Evolutionary conservation across 2,113 vertebrate genomes (phyloP).

Genomic region (Ctenomys sociabilis): DNA sequence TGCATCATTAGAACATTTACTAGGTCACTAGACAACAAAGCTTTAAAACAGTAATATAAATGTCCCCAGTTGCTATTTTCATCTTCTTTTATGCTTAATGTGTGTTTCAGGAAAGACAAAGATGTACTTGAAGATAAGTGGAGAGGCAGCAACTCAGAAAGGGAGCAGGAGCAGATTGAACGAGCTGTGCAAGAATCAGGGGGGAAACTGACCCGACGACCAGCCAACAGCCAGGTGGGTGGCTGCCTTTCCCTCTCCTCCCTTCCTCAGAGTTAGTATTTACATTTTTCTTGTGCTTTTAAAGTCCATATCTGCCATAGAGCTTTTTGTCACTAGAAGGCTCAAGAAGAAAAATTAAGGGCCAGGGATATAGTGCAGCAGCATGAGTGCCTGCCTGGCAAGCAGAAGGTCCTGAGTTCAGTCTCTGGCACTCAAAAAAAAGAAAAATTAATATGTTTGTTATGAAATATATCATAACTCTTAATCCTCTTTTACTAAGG

Average conservation of each 20-base stretch:
- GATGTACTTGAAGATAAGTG: slow-evolving; percentile 91
- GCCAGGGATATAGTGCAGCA: too few species aligned
- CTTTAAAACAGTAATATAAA: background rate
- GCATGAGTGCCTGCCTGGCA: too few species aligned
- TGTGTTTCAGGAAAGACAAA: slow-evolving; percentile 90
- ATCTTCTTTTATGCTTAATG: background rate
- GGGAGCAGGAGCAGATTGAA: slow-evolving; percentile 94
- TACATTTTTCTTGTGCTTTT: background rate
- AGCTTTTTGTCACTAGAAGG: background rate
- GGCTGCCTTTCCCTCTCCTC: background rate
- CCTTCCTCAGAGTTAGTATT: background rate
- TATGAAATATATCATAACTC: background rate
- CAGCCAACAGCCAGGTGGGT: slow-evolving; percentile 91
- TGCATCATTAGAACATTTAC: fast-evolving
- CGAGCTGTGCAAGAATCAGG: slow-evolving; percentile 93
- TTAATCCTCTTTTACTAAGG: background rate
- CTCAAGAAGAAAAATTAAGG: background rate
- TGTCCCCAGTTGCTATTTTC: background rate
- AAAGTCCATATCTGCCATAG: background rate
- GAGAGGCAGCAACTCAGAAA: slow-evolving; percentile 87
- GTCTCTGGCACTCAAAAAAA: background rate
- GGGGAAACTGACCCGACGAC: slow-evolving; percentile 93
- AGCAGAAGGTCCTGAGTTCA: too few species aligned
- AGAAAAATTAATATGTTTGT: background rate
- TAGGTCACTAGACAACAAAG: background rate